Evolutionary conservation across 2,797 vertebrate species (phyloP).

Genomic region (Scomberomorus guttatus): DNA sequence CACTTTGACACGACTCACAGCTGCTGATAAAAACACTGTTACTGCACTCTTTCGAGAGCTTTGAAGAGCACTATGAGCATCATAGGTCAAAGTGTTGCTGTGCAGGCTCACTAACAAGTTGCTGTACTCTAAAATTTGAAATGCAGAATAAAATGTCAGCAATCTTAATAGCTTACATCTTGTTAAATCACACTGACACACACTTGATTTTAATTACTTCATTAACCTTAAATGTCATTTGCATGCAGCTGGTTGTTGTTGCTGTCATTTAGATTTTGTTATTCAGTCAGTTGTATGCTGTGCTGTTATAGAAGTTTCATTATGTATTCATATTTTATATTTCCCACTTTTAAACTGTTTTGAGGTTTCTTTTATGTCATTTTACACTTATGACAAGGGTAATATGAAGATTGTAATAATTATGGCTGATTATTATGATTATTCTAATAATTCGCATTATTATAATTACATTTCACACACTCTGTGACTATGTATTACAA

Average conservation of each 20-base stretch:
- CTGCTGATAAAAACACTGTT: conserved; percentile 16
- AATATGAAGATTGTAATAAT: not conserved
- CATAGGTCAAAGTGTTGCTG: conserved; percentile 12
- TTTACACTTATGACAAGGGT: not conserved
- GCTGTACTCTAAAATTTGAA: conserved; percentile 11
- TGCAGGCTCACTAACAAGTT: conserved; percentile 1
- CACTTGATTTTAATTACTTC: conserved; percentile 45
- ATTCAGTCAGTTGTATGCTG: not conserved
- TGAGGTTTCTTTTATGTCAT: not conserved
- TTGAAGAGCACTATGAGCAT: not conserved
- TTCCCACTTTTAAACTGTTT: not conserved
- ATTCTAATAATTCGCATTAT: not conserved
- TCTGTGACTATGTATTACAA: not conserved
- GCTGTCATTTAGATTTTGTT: conserved; percentile 39
- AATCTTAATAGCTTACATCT: conserved; percentile 24
- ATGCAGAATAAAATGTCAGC: conserved; percentile 32
- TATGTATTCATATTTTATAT: not conserved
- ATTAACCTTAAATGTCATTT: conserved; percentile 47
- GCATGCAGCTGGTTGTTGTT: not conserved
- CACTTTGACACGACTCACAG: conserved; percentile 10
- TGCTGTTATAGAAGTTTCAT: not conserved
- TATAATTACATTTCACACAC: not conserved
- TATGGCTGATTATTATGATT: not conserved
- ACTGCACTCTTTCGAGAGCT: no score
- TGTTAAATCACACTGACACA: conserved; percentile 16